Evolutionary conservation across 2,113 vertebrate species (phyloP), one percentile per base, ranked within the genome.

Genomic region (Paramisgurnus dabryanus): DNA sequence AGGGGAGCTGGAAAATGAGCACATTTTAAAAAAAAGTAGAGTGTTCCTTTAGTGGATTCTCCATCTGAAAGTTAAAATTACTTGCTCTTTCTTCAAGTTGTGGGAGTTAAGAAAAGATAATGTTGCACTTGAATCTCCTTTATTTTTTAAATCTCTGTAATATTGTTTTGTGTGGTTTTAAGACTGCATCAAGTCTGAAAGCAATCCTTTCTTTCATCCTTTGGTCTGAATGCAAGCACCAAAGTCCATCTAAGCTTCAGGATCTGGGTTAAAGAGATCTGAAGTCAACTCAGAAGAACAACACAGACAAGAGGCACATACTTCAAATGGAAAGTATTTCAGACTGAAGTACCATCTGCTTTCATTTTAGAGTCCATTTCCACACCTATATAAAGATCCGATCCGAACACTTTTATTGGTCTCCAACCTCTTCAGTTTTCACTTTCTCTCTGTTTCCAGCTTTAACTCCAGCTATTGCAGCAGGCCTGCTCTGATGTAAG

Each of bases 271-370:
- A 78, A 68, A 80, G 86, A 84, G 81, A 78, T 84, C 82, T 88
- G 89, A 87, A 91, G 70, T 7, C n/a, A 87, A 79, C 81, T 74
- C 81, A 67, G 76, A 85, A 86, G 85, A 81, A 82, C 84, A 83
- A 91, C 27, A 34, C 3, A 34, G 27, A 87, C 85, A 84, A 80
- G 34, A 86, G 82, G 85, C 80, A 83, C 89, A 90, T 85, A 89
- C 89, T 91, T 94, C 90, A 89, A 92, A 89, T 91, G 93, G 93
- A 94, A 94, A 92, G 81, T 91, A 91, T 91, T 93, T 89, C 86
- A 86, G 88, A 79, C 86, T 85, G 10, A 17, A 69, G 82, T 80
- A 79, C 90, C 93, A 93, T 93, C 92, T 94, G 93, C 90, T 92
- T 93, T 91, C 89, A 92, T 89, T 94, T 93, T 88, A 82, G 87